Base-by-base conservation (phyloP, 2,797 vertebrate species). In the Crypturellus tataupa region DNA sequence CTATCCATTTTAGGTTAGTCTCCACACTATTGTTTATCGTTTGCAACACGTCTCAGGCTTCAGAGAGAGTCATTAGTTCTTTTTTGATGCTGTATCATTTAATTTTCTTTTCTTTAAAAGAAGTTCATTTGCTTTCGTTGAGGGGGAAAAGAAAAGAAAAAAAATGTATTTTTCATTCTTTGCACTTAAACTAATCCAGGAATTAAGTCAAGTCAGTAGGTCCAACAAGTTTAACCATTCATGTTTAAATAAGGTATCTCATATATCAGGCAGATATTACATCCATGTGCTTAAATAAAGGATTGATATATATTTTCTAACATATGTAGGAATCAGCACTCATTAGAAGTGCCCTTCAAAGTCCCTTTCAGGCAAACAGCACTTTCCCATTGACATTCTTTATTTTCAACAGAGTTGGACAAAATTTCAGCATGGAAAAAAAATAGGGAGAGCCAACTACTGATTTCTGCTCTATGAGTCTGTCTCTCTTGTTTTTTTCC, bases 121-220 rank as follows among this genome's bases (percentile, higher is more conserved):
- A 77, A 90, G 82, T 73, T 70, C 2, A 63, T 59, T 96, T 86
- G 39, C 44, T 18, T 71, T 90, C 62, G 12, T 64, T 33, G 64
- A 59, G 33, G 14, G 40, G 14, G 14, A 15, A 80, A 75, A 86
- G 70, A 67, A 2, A 2, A 53, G 13, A 2, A 1, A 53, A 18
- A 44, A 87, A 11, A 82, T 35, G 1, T 4, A 18, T 85, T 87
- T 91, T 65, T 73, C 11, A 72, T 6, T 70, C 31, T 70, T 71
- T 44, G 44, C 27, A 80, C 16, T 68, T 68, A 68, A 53, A 47
- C n/a, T 65, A 65, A 75, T 58, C 18, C 51, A 72, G 39, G 71
- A 88, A 91, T 60, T 68, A 51, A 44, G 20, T 3, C 0, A 1
- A 73, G 53, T 31, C 56, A 80, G 46, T 17, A 84, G 53, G 46